Conservation (phyloP, 2,113 vertebrate genomes). For the Sinosuthora webbiana region DNA sequence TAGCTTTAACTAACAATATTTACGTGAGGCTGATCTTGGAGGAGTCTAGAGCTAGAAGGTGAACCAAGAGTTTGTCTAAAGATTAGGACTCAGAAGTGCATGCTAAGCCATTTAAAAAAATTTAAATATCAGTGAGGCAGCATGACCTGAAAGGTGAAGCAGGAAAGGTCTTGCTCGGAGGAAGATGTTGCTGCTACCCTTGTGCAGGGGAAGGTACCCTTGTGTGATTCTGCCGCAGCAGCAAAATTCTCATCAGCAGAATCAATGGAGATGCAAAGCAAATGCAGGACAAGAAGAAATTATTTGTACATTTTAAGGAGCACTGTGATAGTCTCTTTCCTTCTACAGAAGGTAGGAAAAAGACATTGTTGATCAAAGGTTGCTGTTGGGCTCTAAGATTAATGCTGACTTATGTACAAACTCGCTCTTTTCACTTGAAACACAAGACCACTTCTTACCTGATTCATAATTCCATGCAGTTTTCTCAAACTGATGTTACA, state of each 20-base stretch:
- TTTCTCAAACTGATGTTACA: not conserved
- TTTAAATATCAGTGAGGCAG: conserved; percentile 58
- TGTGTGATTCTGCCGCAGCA: conserved; percentile 48
- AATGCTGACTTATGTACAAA: not conserved
- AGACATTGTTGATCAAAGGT: not conserved
- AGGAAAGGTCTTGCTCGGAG: conserved; percentile 42
- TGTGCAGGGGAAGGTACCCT: conserved; percentile 26
- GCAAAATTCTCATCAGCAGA: conserved; percentile 40
- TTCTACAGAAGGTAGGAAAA: not conserved
- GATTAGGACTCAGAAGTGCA: conserved; percentile 52
- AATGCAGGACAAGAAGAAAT: conserved; percentile 11
- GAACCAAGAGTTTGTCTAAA: conserved; percentile 53
- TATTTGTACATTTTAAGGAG: conserved; percentile 16
- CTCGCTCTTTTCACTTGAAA: not conserved
- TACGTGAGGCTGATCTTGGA: conserved; percentile 39
- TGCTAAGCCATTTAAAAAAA: conserved; percentile 51
- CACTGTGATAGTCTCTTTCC: not conserved
- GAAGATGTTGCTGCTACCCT: conserved; percentile 11
- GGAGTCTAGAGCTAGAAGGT: conserved; percentile 57
- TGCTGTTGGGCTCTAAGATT: not conserved
- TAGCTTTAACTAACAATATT: conserved; percentile 54
- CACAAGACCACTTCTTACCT: not conserved
- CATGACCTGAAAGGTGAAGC: conserved; percentile 48
- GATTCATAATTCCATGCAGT: not conserved
- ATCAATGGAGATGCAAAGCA: conserved; percentile 23